Base-by-base conservation (phyloP, 2,113 vertebrate genomes). In the Triplophysa dalaica region DNA sequence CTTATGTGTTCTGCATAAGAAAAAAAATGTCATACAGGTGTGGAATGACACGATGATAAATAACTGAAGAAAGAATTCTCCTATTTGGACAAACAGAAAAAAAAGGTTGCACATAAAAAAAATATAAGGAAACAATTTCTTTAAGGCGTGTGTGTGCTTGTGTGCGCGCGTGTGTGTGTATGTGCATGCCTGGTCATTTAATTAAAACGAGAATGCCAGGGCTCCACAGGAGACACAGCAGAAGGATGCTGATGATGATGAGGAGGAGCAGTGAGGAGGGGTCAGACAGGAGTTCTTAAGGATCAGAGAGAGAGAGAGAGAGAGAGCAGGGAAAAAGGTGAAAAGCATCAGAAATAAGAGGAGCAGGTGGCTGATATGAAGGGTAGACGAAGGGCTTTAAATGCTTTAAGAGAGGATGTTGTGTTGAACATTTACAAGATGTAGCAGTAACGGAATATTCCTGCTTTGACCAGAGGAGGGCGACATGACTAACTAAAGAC, bases 201-300 rank as follows among this genome's bases (percentile, higher is more conserved):
- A 92, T 93, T 92, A 93, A 92, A 93, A 91, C 88, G 89, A 91
- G 26, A 89, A 90, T 91, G 88, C 89, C 89, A 87, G 87, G 89
- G 90, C 87, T 89, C 90, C 88, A 89, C 88, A 87, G 87, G 88
- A 50, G 29, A 17, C 67, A 68, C 33, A 43, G 19, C 13, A 50
- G 61, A 69, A n/a, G 16, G 19, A 16, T 48, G 64, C 2, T 24
- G 21, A 2, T 38, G 58, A 69, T 21, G 78, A 72, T 48, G 77
- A 80, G 75, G n/a, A 62, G 54, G 75, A 62, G 24, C 16, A 64
- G 43, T 9, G 9, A 68, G 6, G 14, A 21, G 52, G n/a, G 26
- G 21, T 24, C 54, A 65, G 24, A 56, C 74, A 64, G 66, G 78
- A 68, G 79, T 67, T 56, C 73, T 80, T 85, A 76, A 83, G 75